These are phyloP conservation scores for Xanthostigma xanthostigma DNA, from an alignment of 2,888 invertebrate species.

Conservation along the genomic window DNA sequence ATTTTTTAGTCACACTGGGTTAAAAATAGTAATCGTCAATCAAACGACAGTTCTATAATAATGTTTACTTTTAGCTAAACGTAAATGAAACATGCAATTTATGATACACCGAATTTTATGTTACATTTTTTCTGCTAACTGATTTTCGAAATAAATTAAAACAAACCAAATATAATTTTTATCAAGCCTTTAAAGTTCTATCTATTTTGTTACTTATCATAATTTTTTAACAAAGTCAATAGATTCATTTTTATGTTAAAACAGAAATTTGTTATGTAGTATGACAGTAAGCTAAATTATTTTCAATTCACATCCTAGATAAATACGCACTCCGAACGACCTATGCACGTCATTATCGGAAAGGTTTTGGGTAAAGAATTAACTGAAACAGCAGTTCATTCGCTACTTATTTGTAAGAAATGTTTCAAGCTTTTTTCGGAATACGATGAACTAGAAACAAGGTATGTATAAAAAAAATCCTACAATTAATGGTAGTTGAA, in stretches of 20 bases:
- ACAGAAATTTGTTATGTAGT: no score
- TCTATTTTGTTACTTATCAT: no score
- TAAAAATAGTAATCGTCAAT: slow-evolving; percentile 21
- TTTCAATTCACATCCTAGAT: slow-evolving; percentile 11
- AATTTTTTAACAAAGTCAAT: no score
- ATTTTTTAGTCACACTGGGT: slow-evolving; percentile 3
- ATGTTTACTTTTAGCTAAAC: no score
- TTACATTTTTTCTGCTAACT: neutral
- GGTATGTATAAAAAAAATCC: slow-evolving; percentile 19
- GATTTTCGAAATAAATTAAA: neutral
- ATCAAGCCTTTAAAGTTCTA: no score
- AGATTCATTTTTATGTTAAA: no score
- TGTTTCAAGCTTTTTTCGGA: slow-evolving; percentile 48
- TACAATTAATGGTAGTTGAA: neutral
- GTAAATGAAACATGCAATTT: no score
- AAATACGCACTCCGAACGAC: slow-evolving; percentile 20
- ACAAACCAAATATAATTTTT: no score
- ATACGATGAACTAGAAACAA: slow-evolving; percentile 40
- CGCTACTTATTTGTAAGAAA: slow-evolving; percentile 47
- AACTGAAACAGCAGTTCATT: slow-evolving; percentile 34
- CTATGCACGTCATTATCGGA: slow-evolving; percentile 26
- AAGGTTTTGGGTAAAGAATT: slow-evolving; percentile 33
- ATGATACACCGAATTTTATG: neutral
- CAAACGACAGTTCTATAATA: slow-evolving; percentile 8
- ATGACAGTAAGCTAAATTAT: no score